These are phyloP conservation scores for Pseudochirops cupreus DNA, from an alignment of 2,797 vertebrate genomes.

Conservation along the genomic window DNA sequence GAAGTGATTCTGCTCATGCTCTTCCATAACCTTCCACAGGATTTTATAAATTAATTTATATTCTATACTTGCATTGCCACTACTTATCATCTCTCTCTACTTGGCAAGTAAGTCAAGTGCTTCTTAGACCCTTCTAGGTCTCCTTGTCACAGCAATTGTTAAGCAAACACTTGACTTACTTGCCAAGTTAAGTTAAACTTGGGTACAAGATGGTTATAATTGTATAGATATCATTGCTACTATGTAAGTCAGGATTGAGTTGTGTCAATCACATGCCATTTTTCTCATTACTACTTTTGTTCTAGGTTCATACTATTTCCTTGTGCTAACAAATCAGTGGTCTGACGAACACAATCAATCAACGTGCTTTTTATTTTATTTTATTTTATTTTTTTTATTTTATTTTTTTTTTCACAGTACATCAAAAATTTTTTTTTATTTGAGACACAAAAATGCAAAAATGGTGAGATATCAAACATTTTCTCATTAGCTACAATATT, in stretches of 20 bases:
- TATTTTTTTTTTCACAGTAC: too few species aligned
- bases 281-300: neutral
- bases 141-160: neutral
- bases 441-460: constrained; percentile 95
- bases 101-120: neutral
- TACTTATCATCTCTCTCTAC: neutral
- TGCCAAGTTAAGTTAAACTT: neutral
- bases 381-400: too few species aligned
- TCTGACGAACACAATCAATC: neutral
- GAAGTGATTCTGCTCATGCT: neutral
- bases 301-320: neutral
- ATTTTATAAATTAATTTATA: neutral
- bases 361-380: too few species aligned
- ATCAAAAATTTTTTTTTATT: constrained; percentile 90
- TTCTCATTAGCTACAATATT: constrained; percentile 89
- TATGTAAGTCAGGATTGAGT: neutral
- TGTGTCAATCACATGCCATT: neutral
- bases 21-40: neutral
- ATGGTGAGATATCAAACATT: constrained; percentile 89
- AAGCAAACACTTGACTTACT: neutral
- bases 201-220: neutral
- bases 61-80: neutral
- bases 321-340: neutral
- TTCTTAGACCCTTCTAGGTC: neutral
- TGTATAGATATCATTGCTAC: neutral